Evolutionary conservation across 2,113 vertebrate species (phyloP).

Genomic region (Pseudorectes ferrugineus): DNA sequence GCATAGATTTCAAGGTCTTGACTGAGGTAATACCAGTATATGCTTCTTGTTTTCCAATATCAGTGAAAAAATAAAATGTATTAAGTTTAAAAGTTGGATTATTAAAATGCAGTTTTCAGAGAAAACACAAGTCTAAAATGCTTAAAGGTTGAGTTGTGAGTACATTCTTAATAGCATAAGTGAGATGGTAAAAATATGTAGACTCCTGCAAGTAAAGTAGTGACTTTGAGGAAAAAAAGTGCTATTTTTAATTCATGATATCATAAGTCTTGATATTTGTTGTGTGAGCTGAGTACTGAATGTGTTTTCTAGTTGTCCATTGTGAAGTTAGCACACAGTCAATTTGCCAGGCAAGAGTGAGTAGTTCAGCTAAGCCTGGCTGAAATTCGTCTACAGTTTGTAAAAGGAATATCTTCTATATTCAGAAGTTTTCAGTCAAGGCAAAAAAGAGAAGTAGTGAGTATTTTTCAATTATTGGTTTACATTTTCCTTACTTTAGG

Average conservation of each 20-base stretch:
- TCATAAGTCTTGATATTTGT: not conserved
- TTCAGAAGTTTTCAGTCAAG: not conserved
- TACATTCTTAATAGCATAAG: not conserved
- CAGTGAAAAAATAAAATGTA: constrained; percentile 28
- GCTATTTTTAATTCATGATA: not conserved
- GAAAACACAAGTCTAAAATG: constrained; percentile 46
- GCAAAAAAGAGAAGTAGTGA: not conserved
- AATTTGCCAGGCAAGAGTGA: not conserved
- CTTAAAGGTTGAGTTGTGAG: constrained; percentile 21
- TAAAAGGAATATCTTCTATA: not conserved
- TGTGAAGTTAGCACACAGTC: not conserved
- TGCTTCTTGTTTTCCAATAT: constrained; percentile 41
- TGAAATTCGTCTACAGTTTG: not conserved
- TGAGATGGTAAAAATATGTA: constrained; percentile 30
- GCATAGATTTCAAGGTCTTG: not conserved
- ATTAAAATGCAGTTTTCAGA: constrained; percentile 6
- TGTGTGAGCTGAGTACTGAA: not conserved
- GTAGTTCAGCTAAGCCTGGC: not conserved
- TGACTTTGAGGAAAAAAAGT: not conserved
- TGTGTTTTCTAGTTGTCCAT: not conserved
- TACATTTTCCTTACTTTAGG: not conserved
- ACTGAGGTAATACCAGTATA: not conserved
- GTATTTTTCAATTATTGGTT: not conserved
- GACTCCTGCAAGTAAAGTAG: not conserved
- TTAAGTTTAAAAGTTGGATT: constrained; percentile 37